Evolutionary conservation across 2,113 vertebrate species (phyloP).

Genomic region (Lepisosteus osseus): DNA sequence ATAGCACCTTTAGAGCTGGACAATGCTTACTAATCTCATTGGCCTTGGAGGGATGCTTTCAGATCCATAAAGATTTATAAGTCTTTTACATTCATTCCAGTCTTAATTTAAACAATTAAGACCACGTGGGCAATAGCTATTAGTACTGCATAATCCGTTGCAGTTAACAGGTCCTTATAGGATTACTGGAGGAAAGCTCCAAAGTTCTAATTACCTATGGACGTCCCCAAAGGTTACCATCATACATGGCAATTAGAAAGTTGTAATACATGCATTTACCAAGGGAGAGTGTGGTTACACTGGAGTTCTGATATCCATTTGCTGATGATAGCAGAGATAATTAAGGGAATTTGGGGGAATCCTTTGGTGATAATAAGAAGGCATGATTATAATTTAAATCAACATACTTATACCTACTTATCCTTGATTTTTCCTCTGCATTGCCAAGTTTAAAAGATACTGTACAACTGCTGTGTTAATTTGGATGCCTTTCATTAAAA

Average conservation of each 20-base stretch:
- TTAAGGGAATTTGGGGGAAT: neutral
- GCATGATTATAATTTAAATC: neutral
- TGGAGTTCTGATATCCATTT: constrained; percentile 62
- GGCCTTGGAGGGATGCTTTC: neutral
- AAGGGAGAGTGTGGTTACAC: constrained; percentile 60
- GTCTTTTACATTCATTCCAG: constrained; percentile 49
- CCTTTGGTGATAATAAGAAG: neutral
- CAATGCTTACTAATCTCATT: neutral
- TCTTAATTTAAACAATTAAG: constrained; percentile 71
- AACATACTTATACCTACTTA: too few species aligned
- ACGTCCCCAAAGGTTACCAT: constrained; percentile 61
- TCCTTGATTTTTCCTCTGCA: too few species aligned
- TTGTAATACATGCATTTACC: constrained; percentile 60
- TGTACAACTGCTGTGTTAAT: too few species aligned
- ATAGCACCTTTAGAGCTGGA: neutral
- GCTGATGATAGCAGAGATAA: constrained; percentile 15
- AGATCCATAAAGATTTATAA: constrained; percentile 25
- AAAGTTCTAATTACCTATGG: constrained; percentile 69
- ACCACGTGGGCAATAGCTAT: constrained; percentile 29
- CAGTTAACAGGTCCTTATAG: constrained; percentile 62
- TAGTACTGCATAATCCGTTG: constrained; percentile 63
- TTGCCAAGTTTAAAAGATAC: too few species aligned
- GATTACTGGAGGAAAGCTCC: constrained; percentile 60
- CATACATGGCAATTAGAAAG: constrained; percentile 61
- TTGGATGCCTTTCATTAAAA: too few species aligned